Evolutionary conservation across 2,888 invertebrate genomes (phyloP).

Genomic region (Tetragonisca angustula): DNA sequence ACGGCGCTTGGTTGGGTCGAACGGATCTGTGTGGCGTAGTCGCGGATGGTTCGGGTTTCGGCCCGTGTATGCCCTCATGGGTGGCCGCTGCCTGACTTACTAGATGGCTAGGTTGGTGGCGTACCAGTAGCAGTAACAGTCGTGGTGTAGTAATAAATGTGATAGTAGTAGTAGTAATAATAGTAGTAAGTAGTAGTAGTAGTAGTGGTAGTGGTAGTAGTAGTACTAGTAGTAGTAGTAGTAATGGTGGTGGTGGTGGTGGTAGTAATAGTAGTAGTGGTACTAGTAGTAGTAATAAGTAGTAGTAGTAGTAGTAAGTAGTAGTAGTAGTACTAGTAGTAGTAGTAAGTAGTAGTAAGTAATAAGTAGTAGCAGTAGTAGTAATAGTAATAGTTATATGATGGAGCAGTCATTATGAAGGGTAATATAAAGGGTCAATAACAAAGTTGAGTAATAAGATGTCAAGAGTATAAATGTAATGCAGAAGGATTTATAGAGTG

Average conservation of each 20-base stretch:
- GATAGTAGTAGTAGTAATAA: slow-evolving; percentile 41
- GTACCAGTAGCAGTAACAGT: slow-evolving; percentile 78
- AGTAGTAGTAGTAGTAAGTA: slow-evolving; percentile 50
- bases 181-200: slow-evolving; percentile 5
- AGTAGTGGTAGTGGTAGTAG: slow-evolving; percentile 72
- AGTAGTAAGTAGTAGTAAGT: slow-evolving; percentile 61
- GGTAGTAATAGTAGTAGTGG: slow-evolving; percentile 9
- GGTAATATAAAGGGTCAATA: slow-evolving; percentile 11
- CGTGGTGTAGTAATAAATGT: slow-evolving; percentile 69
- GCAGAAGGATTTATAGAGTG: slow-evolving; percentile 1
- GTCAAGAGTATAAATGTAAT: slow-evolving; percentile 9
- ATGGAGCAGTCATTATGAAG: slow-evolving; percentile 21
- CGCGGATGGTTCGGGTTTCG: slow-evolving; percentile 80
- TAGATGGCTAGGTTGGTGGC: slow-evolving; percentile 78
- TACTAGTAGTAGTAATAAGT: slow-evolving; percentile 24
- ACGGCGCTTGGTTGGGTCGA: slow-evolving; percentile 82
- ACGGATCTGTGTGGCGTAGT: slow-evolving; percentile 79
- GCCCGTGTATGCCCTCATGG: slow-evolving; percentile 80
- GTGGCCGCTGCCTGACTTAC: slow-evolving; percentile 81
- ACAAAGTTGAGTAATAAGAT: slow-evolving; percentile 19
- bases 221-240: slow-evolving; percentile 48
- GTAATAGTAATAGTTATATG: slow-evolving; percentile 54
- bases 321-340: slow-evolving; percentile 74
- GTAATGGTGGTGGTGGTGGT: slow-evolving; percentile 25
- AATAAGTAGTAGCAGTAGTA: slow-evolving; percentile 68